Base-by-base conservation (phyloP, 1,140 invertebrate genomes). In the Macrocentrus cingulum region DNA sequence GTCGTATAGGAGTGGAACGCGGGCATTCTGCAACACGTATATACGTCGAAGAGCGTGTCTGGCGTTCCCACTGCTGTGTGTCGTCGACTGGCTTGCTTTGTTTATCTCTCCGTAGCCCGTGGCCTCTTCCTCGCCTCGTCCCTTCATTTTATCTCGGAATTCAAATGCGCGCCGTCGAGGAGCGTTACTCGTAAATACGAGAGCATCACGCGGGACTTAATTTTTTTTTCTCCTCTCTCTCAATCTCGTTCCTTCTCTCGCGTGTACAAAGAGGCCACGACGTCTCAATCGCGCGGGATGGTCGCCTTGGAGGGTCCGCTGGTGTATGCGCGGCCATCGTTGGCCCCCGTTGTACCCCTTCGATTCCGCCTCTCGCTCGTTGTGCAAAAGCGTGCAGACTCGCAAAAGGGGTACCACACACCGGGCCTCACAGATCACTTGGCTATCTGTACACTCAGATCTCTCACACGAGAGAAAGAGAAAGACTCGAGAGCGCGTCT, bases 131-230 rank as follows among this genome's bases (percentile, higher is more conserved):
- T 57, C 56, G 23, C 49, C 54, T 39, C 44, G 13, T 59, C 59
- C 46, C 46, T 63, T 56, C 65, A 63, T 62, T 67, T 68, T 71
- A 68, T 71, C 69, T 72, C 68, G 64, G 67, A 72, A 72, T 72
- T 70, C 66, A 71, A 72, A 72, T 72, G 62, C 59, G 65, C 58
- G 55, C 49, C 13, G 36, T 46, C 20, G 23, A 22, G 23, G 59
- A 70, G 71, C 74, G 75, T 77, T 75, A 77, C 76, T 78, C 77
- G 77, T 79, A 79, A 78, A 79, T 79, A 79, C 75, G 72, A 75
- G 73, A 71, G 74, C 73, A 75, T 75, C 75, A 75, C 73, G 73
- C 55, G 55, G 46, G 20, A 57, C 45, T 50, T 42, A 16, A 15
- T 19, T 22, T 29, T 25, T 20, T 36, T 20, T 20, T 18, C 8